Evolutionary conservation across 1,140 invertebrate species (phyloP).

Genomic region (Papilio glaucus): DNA sequence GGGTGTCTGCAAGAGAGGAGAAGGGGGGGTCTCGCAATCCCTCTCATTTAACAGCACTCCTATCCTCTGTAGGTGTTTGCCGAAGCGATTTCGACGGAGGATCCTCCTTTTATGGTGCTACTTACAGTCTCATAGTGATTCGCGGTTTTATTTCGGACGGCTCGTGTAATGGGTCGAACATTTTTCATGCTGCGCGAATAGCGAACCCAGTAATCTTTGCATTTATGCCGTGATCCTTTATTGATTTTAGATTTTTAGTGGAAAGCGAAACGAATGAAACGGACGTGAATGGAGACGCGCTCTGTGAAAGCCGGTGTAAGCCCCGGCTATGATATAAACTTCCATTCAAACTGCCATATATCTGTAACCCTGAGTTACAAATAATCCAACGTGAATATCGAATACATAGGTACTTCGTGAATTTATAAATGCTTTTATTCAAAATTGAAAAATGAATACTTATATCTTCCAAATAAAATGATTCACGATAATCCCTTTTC

Average conservation of each 20-base stretch:
- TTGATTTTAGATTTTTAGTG: conserved; percentile 83
- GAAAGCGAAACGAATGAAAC: conserved; percentile 80
- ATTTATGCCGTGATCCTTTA: conserved; percentile 82
- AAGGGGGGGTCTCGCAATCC: conserved; percentile 68
- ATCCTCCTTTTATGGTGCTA: conserved; percentile 81
- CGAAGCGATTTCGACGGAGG: conserved; percentile 78
- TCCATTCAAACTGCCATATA: conserved; percentile 68
- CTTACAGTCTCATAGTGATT: conserved; percentile 82
- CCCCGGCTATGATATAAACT: conserved; percentile 77
- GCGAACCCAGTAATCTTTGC: conserved; percentile 80
- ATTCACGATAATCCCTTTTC: conserved; percentile 54
- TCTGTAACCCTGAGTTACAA: conserved; percentile 55
- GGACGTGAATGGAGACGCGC: conserved; percentile 78
- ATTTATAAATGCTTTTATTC: conserved; percentile 41
- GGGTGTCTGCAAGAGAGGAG: conserved; percentile 40
- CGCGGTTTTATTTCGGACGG: conserved; percentile 82
- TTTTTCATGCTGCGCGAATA: conserved; percentile 77
- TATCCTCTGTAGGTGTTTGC: conserved; percentile 81
- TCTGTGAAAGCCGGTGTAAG: conserved; percentile 77
- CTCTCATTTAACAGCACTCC: conserved; percentile 82
- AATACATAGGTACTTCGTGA: conserved; percentile 4
- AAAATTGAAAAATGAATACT: conserved; percentile 49
- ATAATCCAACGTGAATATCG: conserved; percentile 24
- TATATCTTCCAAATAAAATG: conserved; percentile 60
- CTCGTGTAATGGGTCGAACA: conserved; percentile 77